phyloP scores from a whole-genome alignment of 2,888 invertebrate genomes.

The Euplagia quadripunctaria region DNA sequence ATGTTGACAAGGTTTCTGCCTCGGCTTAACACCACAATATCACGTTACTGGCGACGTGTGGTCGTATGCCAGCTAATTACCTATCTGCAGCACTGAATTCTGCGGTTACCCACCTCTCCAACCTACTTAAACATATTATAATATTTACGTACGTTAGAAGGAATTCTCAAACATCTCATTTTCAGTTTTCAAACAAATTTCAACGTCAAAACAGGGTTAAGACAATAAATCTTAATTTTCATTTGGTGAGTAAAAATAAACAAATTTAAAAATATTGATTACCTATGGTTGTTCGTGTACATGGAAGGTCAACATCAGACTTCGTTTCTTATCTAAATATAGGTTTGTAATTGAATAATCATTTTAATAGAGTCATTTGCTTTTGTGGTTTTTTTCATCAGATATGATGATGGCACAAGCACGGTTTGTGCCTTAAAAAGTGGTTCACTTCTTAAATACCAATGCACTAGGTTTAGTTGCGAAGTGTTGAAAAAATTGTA shows the following conservation, averaged over 20 bases:
- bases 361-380: too few relatives aligned
- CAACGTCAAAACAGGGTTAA: not conserved
- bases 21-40: slow-evolving; percentile 29
- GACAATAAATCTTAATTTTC: not conserved
- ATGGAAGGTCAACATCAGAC: not conserved
- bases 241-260: not conserved
- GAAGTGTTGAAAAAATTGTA: too few relatives aligned
- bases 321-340: not conserved
- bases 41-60: slow-evolving; percentile 41
- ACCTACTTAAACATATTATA: slow-evolving; percentile 3
- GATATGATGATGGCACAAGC: too few relatives aligned
- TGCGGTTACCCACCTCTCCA: slow-evolving; percentile 16
- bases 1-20: slow-evolving; percentile 10
- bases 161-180: not conserved
- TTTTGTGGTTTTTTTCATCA: too few relatives aligned
- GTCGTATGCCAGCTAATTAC: slow-evolving; percentile 32
- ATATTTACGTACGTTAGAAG: not conserved
- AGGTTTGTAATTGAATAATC: too few relatives aligned
- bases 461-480: too few relatives aligned
- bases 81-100: slow-evolving; percentile 32
- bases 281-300: not conserved
- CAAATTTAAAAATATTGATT: not conserved
- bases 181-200: not conserved
- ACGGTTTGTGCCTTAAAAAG: too few relatives aligned
- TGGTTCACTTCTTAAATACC: too few relatives aligned